These are phyloP conservation scores for Limnephilus auricula DNA, from an alignment of 2,888 invertebrate genomes.

Conservation along the genomic window DNA sequence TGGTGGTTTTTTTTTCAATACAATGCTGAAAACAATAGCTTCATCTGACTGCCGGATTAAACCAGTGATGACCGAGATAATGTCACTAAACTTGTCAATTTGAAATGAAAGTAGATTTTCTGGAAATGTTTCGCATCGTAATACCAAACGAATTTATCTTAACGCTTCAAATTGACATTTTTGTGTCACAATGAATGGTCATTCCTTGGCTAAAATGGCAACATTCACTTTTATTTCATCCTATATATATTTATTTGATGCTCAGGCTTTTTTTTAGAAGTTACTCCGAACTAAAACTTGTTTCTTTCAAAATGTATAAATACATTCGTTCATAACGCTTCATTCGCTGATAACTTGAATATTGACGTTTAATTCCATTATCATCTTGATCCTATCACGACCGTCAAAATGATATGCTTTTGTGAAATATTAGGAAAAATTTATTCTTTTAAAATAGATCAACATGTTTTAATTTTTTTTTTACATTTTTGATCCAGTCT, in stretches of 20 bases:
- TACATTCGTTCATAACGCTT: neutral
- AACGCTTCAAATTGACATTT: neutral
- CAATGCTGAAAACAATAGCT: neutral
- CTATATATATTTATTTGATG: neutral
- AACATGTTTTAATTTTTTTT: neutral
- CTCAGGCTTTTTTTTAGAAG: neutral
- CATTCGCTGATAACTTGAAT: neutral
- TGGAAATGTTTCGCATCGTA: neutral
- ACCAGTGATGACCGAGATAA: neutral
- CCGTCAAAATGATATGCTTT: neutral
- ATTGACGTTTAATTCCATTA: neutral
- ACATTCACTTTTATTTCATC: constrained; percentile 17
- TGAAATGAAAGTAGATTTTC: neutral
- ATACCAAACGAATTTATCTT: neutral
- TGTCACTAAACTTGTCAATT: neutral
- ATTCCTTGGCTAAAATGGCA: neutral
- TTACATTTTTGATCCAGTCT: neutral
- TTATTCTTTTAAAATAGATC: neutral
- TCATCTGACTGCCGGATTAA: neutral
- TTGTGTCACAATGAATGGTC: neutral
- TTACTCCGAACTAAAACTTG: neutral
- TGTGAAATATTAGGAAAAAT: neutral
- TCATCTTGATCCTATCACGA: neutral
- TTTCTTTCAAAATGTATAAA: neutral
- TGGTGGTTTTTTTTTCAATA: neutral